A percentile compares a stretch with the other conserved stretches of the same genome.
Evolutionary conservation across 2,113 vertebrate genomes (phyloP).

Genomic region (Microtus pennsylvanicus): DNA sequence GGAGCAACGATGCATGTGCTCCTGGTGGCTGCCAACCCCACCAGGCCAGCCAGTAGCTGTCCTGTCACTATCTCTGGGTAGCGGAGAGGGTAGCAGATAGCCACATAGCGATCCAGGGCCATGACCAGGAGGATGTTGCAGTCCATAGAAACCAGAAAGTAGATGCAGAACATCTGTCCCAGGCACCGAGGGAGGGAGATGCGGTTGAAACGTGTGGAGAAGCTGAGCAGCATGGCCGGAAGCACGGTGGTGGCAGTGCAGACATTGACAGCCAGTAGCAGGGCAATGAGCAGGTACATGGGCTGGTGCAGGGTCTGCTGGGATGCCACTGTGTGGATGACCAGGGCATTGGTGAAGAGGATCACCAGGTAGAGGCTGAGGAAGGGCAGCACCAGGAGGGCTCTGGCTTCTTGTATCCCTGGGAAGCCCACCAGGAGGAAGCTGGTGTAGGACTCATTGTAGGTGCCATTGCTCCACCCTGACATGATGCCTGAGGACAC

Average conservation of each 20-base stretch:
- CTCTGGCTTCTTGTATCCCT: neutral
- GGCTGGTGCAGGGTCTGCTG: constrained; percentile 85
- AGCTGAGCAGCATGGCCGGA: constrained; percentile 84
- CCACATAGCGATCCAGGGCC: constrained; percentile 84
- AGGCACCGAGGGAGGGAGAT: constrained; percentile 87
- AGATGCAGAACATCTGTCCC: constrained; percentile 90
- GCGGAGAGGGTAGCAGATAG: constrained; percentile 87
- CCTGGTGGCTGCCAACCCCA: constrained; percentile 4
- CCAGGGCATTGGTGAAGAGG: neutral
- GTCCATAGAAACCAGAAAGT: constrained; percentile 64
- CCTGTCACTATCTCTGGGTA: constrained; percentile 77
- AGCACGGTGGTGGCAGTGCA: constrained; percentile 78
- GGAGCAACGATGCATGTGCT: constrained; percentile 43
- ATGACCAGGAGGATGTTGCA: constrained; percentile 79
- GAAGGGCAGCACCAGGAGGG: constrained; percentile 62
- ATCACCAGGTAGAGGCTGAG: constrained; percentile 60
- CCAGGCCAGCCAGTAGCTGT: constrained; percentile 33
- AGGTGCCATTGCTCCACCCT: neutral
- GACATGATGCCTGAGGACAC: neutral
- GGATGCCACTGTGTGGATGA: constrained; percentile 63
- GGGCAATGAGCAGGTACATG: constrained; percentile 88
- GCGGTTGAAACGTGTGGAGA: constrained; percentile 78
- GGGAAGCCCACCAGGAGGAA: constrained; percentile 74
- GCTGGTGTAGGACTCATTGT: constrained; percentile 54
- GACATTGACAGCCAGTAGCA: constrained; percentile 85